These are phyloP conservation scores for Platorchestia sp. DNA, from an alignment of 1,140 invertebrate genomes.

Conservation along the genomic window DNA sequence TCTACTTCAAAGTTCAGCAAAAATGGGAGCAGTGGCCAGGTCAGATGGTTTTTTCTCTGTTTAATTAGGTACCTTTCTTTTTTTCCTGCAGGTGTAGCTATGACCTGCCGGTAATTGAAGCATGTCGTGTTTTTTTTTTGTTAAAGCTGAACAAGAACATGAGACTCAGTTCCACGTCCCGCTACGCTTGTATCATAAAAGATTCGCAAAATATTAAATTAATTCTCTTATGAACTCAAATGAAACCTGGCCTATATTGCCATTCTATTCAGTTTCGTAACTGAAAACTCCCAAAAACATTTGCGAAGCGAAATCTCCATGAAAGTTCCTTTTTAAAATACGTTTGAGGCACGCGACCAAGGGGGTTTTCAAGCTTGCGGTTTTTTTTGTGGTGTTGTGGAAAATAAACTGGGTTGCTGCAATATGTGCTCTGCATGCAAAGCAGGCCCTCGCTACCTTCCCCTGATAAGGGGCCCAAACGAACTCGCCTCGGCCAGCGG, in stretches of 20 bases:
- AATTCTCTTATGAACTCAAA: background rate
- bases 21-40: background rate
- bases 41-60: background rate
- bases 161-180: background rate
- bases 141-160: background rate
- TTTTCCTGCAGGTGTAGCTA: too few relatives aligned
- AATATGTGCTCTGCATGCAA: background rate
- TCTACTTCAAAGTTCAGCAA: background rate
- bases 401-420: slow-evolving; percentile 8
- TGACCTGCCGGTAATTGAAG: too few relatives aligned
- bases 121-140: background rate
- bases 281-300: background rate
- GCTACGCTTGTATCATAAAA: background rate
- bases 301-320: background rate
- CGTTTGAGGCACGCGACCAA: background rate
- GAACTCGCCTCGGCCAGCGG: background rate
- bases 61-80: background rate
- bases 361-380: background rate
- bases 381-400: background rate
- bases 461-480: background rate
- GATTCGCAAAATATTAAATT: background rate
- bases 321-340: background rate
- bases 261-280: background rate
- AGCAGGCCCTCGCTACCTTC: background rate
- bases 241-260: background rate